Percentiles rank a stretch among this genome's conserved stretches.
Conservation (phyloP, 2,797 vertebrate genomes). For the Epinephelus awoara region DNA sequence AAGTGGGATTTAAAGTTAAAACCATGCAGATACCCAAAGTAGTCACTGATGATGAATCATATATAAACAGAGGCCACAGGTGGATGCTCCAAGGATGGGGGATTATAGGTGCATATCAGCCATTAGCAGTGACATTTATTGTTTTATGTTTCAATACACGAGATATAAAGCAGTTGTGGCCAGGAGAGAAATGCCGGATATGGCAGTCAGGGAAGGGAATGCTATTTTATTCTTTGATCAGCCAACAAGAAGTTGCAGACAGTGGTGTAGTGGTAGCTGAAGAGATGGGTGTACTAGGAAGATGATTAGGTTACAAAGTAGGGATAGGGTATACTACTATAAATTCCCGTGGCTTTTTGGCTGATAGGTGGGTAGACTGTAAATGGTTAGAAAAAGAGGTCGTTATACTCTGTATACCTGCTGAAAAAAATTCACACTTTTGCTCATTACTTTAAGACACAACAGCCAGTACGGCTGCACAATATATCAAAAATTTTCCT, state of each 20-base stretch:
- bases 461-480: no score
- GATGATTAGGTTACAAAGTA: no score
- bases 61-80: background rate
- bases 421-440: background rate
- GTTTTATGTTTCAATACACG: constrained; percentile 12
- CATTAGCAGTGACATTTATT: background rate
- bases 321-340: no score
- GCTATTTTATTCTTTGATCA: no score
- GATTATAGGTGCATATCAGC: background rate
- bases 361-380: no score
- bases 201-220: background rate
- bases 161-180: constrained; percentile 4
- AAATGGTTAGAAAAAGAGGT: no score
- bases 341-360: no score
- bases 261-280: no score
- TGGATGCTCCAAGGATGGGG: background rate
- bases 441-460: background rate
- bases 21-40: background rate
- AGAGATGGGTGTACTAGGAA: no score
- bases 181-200: background rate
- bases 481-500: no score
- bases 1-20: background rate
- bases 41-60: background rate
- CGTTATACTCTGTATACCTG: no score
- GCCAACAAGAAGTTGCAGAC: no score